These are phyloP conservation scores for Penaeus indicus DNA, from an alignment of 1,140 invertebrate genomes.

Conservation along the genomic window DNA sequence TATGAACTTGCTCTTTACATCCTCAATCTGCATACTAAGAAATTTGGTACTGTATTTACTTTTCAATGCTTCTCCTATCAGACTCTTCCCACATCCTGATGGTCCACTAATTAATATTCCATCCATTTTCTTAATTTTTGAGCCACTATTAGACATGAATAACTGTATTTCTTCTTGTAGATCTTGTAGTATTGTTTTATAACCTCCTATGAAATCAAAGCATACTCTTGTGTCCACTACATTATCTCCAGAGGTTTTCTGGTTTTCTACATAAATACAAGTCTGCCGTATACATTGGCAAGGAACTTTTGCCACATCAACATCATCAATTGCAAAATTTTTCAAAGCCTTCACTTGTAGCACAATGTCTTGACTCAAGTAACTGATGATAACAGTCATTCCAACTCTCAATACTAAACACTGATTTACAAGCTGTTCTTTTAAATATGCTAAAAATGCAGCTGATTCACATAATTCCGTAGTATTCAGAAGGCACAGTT, in stretches of 20 bases:
- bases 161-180: constrained; percentile 37
- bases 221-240: neutral
- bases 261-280: constrained; percentile 8
- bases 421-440: constrained; percentile 38
- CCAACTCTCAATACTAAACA: constrained; percentile 15
- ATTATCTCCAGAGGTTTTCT: neutral
- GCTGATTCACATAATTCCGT: neutral
- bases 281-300: constrained; percentile 44
- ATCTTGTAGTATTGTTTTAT: constrained; percentile 22
- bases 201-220: constrained; percentile 45
- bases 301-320: neutral
- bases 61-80: constrained; percentile 51
- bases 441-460: constrained; percentile 38
- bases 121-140: constrained; percentile 16
- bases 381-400: constrained; percentile 33
- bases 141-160: constrained; percentile 16
- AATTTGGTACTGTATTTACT: constrained; percentile 35
- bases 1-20: constrained; percentile 45
- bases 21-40: constrained; percentile 26
- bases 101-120: constrained; percentile 58
- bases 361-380: constrained; percentile 47
- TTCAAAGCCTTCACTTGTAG: constrained; percentile 36
- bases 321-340: neutral
- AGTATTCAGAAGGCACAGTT: constrained; percentile 18
- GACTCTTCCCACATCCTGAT: constrained; percentile 48